Percentiles rank a stretch among this genome's conserved stretches.
Evolutionary conservation across 2,888 invertebrate species (phyloP).

Genomic region (Synanthedon tipuliformis): DNA sequence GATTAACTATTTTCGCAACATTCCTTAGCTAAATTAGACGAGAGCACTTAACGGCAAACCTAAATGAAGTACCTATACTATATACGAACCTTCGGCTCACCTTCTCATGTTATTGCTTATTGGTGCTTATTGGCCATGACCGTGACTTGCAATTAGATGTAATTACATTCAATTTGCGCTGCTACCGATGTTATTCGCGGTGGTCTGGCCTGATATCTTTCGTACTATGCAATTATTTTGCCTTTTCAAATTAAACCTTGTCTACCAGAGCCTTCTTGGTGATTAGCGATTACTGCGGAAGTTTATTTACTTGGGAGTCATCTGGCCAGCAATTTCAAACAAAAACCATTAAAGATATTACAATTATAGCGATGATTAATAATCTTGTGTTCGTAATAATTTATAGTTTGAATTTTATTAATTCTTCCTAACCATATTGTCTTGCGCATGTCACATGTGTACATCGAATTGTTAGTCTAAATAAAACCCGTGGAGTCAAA

Average conservation of each 20-base stretch:
- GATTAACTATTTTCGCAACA: neutral
- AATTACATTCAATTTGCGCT: conserved; percentile 66
- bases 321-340: neutral
- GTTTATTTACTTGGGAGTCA: conserved; percentile 16
- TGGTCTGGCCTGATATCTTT: conserved; percentile 22
- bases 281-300: conserved; percentile 18
- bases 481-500: conserved; percentile 43
- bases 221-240: conserved; percentile 7
- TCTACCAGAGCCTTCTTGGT: conserved; percentile 19
- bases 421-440: neutral
- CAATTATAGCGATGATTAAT: neutral
- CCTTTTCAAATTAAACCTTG: conserved; percentile 41
- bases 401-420: neutral
- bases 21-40: too few species aligned
- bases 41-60: neutral
- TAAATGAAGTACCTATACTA: conserved; percentile 9
- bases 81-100: conserved; percentile 35
- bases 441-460: neutral
- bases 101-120: conserved; percentile 61
- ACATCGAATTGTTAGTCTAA: conserved; percentile 21
- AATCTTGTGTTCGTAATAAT: neutral
- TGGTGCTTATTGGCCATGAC: conserved; percentile 70
- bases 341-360: neutral
- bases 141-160: conserved; percentile 63
- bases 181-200: conserved; percentile 53